Evolutionary conservation across 2,797 vertebrate species (phyloP).

Genomic region (Poecile montanus): DNA sequence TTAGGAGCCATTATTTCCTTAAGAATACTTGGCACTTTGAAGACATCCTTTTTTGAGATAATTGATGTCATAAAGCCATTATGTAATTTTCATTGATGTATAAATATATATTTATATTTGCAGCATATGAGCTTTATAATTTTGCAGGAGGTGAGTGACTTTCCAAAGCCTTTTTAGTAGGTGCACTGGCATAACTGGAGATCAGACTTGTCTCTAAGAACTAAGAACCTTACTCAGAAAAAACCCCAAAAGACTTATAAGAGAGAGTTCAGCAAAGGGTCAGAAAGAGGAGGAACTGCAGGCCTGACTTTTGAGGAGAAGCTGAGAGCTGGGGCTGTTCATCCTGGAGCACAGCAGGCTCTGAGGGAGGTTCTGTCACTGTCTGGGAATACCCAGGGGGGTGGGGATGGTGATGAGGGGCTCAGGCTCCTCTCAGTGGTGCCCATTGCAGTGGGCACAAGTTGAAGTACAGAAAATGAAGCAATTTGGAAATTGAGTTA

Average conservation of each 20-base stretch:
- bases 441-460: neutral
- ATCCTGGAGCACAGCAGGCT: neutral
- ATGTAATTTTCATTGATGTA: neutral
- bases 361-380: neutral
- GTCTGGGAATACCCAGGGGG: neutral
- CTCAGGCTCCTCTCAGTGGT: neutral
- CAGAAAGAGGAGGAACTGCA: neutral
- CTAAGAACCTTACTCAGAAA: neutral
- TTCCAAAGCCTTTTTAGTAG: neutral
- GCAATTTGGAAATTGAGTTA: neutral
- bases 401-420: neutral
- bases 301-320: neutral
- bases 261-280: neutral
- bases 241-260: neutral
- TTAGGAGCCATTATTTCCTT: neutral
- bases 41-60: neutral
- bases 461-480: neutral
- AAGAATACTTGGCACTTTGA: neutral
- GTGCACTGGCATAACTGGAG: neutral
- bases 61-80: neutral
- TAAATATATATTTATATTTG: neutral
- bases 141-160: neutral
- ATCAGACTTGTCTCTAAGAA: neutral
- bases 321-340: neutral
- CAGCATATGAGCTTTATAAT: neutral